Evolutionary conservation across 2,888 invertebrate genomes (phyloP), one percentile per base, ranked within the genome.

Genomic region (Gastracanthus pulcherrimus): DNA sequence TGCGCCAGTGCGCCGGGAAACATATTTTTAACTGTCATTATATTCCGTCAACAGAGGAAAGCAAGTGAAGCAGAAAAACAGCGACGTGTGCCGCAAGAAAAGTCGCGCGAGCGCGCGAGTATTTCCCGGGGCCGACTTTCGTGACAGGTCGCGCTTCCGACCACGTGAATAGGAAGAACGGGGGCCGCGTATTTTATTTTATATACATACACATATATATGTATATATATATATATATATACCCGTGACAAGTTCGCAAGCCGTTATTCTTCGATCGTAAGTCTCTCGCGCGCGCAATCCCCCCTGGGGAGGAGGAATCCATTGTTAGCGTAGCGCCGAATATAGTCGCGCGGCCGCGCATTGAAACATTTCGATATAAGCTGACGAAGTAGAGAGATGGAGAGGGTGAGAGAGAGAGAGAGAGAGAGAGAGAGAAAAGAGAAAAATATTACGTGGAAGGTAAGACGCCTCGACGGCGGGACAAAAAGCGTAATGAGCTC

Each of bases 161-260:
- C 3, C 41, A 11, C 3, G 45, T 9, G 45, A 9, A 45, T 45
- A n/a, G 45, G 45, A 6, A 45, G n/a, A 45, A 38, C 1, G 38
- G 45, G 45, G 3, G 45, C 13, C 13, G 45, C 7, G 7, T 45
- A 45, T 45, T 45, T 45, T 45, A 45, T 45, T 16, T 48, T 2
- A 7, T 51, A n/a, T n/a, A n/a, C n/a, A n/a, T n/a, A n/a, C n/a
- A n/a, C n/a, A n/a, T n/a, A n/a, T n/a, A n/a, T n/a, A n/a, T n/a
- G n/a, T n/a, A n/a, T n/a, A n/a, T n/a, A n/a, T n/a, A n/a, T n/a
- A n/a, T n/a, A 38, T 64, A 66, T 70, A 72, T 75, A 64, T 75
- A 84, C 66, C 62, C 38, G 72, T 60, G 71, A 72, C 55, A 70
- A 55, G 55, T 55, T 55, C 23, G 36, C 36, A 55, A 70, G 55